Conservation (phyloP, 2,888 invertebrate genomes). For the Lasioglossum pauxillum region DNA sequence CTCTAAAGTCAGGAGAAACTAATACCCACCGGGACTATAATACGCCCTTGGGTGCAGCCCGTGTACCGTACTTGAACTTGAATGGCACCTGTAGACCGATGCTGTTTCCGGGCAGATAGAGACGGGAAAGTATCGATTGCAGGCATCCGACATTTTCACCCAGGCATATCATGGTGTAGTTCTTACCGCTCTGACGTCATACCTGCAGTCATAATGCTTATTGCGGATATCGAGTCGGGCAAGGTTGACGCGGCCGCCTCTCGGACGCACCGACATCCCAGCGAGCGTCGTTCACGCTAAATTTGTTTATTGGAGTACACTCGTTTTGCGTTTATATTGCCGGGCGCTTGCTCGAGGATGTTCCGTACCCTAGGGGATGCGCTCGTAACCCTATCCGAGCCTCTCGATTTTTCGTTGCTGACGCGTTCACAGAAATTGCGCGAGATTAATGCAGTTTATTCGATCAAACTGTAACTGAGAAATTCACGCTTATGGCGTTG, state of each 20-base stretch:
- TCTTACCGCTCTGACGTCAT: constrained; percentile 6
- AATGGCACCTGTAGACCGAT: constrained; percentile 60
- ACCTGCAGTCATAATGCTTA: neutral
- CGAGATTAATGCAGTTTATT: neutral
- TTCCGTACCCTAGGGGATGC: neutral
- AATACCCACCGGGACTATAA: constrained; percentile 53
- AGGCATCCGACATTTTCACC: constrained; percentile 28
- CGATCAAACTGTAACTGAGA: neutral
- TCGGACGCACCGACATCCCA: neutral
- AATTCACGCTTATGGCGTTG: neutral
- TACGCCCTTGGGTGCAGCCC: constrained; percentile 21
- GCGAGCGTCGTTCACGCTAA: neutral
- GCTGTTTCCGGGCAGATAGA: constrained; percentile 37
- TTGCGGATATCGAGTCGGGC: neutral
- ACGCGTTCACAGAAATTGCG: neutral
- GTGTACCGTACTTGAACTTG: constrained; percentile 52
- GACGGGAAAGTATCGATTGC: constrained; percentile 52
- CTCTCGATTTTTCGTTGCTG: neutral
- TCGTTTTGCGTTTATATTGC: neutral
- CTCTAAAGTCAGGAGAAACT: constrained; percentile 58
- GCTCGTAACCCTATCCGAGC: neutral
- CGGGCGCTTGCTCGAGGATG: neutral
- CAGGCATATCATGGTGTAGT: neutral
- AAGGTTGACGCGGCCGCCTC: neutral
- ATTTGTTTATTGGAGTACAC: neutral